phyloP scores from a whole-genome alignment of 2,113 vertebrate genomes.

The Podarcis cretensis region DNA sequence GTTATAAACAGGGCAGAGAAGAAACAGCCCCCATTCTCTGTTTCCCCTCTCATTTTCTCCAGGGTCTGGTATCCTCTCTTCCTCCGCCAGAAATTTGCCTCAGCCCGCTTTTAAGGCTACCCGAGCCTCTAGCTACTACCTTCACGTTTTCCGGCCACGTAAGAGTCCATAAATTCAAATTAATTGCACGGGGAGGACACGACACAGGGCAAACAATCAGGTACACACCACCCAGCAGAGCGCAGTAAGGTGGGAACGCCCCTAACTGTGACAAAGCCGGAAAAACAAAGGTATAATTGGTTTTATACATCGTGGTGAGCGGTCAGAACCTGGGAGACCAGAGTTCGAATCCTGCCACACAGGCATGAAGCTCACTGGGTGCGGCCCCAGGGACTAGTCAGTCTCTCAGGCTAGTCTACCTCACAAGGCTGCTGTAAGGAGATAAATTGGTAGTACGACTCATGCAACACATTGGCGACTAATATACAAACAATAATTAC shows the following conservation, averaged over 20 bases:
- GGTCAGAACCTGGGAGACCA: no score
- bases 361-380: no score
- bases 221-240: neutral
- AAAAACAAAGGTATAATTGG: neutral
- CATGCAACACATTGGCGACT: no score
- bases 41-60: no score
- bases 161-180: neutral
- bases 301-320: neutral
- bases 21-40: no score
- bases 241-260: neutral
- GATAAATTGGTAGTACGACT: no score
- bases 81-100: neutral
- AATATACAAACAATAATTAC: no score
- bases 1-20: no score
- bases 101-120: neutral
- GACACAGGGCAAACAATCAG: neutral
- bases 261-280: neutral
- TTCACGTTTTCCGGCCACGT: neutral
- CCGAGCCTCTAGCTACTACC: neutral
- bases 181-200: neutral
- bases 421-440: no score
- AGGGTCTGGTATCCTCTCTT: neutral
- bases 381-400: neutral
- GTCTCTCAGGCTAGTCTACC: neutral
- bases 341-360: no score